phyloP scores from a whole-genome alignment of 2,113 vertebrate species.

The Cyphomyrus discorhynchus region DNA sequence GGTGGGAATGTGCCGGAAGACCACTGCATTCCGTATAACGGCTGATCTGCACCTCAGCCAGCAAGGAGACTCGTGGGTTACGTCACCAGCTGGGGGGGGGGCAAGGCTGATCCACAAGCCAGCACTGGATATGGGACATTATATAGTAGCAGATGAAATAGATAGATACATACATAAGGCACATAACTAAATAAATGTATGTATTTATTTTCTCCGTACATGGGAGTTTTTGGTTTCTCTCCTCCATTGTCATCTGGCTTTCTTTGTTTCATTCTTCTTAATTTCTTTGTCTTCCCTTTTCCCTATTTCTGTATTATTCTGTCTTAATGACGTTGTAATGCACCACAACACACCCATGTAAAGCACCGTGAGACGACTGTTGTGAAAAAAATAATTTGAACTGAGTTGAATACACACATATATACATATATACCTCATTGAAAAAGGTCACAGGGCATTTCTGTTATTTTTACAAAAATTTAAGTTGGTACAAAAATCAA shows the following conservation, averaged over 20 bases:
- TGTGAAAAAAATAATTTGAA: not conserved
- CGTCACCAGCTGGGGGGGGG: not conserved
- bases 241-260: not conserved
- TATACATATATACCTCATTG: not conserved
- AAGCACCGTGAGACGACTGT: not conserved
- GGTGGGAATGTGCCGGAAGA: slow-evolving; percentile 25
- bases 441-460: not conserved
- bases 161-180: not conserved
- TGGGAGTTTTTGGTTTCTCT: not conserved
- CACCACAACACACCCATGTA: not conserved
- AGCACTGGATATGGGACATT: not conserved
- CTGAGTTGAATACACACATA: not conserved
- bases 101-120: not conserved
- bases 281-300: not conserved
- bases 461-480: not conserved
- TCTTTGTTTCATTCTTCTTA: not conserved
- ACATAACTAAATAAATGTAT: too few relatives aligned
- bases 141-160: not conserved
- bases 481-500: not conserved
- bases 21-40: not conserved
- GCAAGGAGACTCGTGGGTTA: not conserved
- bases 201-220: not conserved
- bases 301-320: not conserved
- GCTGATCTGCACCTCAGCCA: not conserved
- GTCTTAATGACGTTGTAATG: not conserved